Conservation (phyloP, 1,140 invertebrate genomes). For the Paralvinella palmiformis region DNA sequence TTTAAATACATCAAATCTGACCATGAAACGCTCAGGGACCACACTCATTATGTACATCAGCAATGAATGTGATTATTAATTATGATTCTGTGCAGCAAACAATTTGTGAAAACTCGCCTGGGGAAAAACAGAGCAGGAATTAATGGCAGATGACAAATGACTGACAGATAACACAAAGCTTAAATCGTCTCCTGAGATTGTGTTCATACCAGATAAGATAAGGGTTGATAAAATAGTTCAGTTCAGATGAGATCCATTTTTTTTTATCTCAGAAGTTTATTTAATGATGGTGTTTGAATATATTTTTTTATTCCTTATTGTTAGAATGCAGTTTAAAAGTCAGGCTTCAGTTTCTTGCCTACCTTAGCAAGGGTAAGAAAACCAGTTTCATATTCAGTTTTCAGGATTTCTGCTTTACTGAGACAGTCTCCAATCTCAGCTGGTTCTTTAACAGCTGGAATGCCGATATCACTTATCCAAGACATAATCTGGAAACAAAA, state of each 20-base stretch:
- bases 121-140: no score
- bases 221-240: neutral
- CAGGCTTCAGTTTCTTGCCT: neutral
- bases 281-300: neutral
- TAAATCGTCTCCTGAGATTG: neutral
- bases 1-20: no score
- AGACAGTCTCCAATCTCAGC: constrained; percentile 10
- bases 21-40: no score
- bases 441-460: neutral
- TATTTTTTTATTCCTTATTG: neutral
- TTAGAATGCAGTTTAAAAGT: neutral
- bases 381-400: constrained; percentile 6
- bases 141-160: no score
- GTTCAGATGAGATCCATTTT: neutral
- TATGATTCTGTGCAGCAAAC: no score
- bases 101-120: no score
- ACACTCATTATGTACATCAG: no score
- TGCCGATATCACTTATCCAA: neutral
- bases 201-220: neutral
- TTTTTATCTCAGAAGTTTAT: no score
- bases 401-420: constrained; percentile 2
- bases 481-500: neutral
- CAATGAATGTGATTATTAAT: no score
- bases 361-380: constrained; percentile 3
- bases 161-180: neutral